Conservation (phyloP, 2,888 invertebrate species). For the Dynastes tityus region DNA sequence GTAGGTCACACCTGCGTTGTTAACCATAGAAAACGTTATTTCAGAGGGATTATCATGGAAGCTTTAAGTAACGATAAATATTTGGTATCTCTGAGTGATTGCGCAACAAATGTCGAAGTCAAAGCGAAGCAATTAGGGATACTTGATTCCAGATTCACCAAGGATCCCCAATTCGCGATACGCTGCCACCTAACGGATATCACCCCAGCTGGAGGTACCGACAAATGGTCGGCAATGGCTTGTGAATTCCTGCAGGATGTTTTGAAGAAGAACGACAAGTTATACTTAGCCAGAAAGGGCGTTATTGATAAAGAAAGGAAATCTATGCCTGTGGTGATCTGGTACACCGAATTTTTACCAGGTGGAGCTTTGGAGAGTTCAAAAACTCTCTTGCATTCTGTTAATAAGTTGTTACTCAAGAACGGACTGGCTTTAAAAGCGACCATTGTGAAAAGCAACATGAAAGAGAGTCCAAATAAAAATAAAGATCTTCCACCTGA, state of each 20-base stretch:
- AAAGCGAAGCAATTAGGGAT: constrained; percentile 70
- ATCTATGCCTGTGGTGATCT: constrained; percentile 75
- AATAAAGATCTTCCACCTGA: neutral
- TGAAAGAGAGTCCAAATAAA: neutral
- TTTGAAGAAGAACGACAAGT: constrained; percentile 53
- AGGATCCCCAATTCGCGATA: constrained; percentile 74
- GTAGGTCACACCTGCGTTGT: constrained; percentile 72
- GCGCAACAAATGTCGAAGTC: constrained; percentile 74
- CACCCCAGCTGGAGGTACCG: constrained; percentile 77
- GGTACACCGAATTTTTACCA: constrained; percentile 75
- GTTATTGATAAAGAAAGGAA: constrained; percentile 57
- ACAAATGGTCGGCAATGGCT: constrained; percentile 76
- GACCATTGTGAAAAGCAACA: neutral
- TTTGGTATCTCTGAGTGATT: constrained; percentile 80
- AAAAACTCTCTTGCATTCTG: constrained; percentile 76
- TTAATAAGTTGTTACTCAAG: constrained; percentile 79
- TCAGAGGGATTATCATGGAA: constrained; percentile 74
- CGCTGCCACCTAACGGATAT: constrained; percentile 82
- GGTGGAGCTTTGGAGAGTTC: constrained; percentile 80
- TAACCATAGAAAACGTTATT: constrained; percentile 75
- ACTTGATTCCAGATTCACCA: constrained; percentile 72
- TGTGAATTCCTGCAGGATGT: constrained; percentile 73
- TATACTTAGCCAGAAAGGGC: constrained; percentile 56
- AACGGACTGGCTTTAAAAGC: constrained; percentile 70
- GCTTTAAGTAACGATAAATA: constrained; percentile 68